These are phyloP conservation scores for Halichondria panicea DNA, from an alignment of 37 sponge, comb jelly and placozoan species.

Conservation along the genomic window DNA sequence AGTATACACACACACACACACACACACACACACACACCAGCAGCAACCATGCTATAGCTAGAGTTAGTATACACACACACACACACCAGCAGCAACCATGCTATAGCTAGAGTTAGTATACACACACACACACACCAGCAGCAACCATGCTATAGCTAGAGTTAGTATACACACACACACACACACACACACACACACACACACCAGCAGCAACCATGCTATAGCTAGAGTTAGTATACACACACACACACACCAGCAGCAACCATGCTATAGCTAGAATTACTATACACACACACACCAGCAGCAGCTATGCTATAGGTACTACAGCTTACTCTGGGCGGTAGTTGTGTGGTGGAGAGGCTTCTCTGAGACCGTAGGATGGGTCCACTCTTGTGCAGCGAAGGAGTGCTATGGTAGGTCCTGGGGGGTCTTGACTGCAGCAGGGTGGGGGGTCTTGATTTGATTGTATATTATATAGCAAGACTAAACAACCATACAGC, in stretches of 20 bases:
- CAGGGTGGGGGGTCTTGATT: too few relatives aligned
- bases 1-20: constrained; percentile 50
- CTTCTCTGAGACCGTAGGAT: too few relatives aligned
- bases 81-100: not conserved
- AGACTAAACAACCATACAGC: too few relatives aligned
- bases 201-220: not conserved
- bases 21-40: constrained; percentile 37
- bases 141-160: not conserved
- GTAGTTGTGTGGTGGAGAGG: not conserved
- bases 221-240: not conserved
- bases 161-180: not conserved
- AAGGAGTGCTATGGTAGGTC: too few relatives aligned
- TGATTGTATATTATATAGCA: too few relatives aligned
- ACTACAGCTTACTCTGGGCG: not conserved
- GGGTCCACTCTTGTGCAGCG: too few relatives aligned
- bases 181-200: not conserved
- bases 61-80: not conserved
- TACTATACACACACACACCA: not conserved
- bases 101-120: not conserved
- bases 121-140: not conserved
- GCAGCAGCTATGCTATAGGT: not conserved
- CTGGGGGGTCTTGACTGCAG: too few relatives aligned
- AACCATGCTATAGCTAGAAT: not conserved
- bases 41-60: not conserved
- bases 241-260: not conserved